Conservation (phyloP, 2,113 vertebrate genomes). For the Butorides virescens region DNA sequence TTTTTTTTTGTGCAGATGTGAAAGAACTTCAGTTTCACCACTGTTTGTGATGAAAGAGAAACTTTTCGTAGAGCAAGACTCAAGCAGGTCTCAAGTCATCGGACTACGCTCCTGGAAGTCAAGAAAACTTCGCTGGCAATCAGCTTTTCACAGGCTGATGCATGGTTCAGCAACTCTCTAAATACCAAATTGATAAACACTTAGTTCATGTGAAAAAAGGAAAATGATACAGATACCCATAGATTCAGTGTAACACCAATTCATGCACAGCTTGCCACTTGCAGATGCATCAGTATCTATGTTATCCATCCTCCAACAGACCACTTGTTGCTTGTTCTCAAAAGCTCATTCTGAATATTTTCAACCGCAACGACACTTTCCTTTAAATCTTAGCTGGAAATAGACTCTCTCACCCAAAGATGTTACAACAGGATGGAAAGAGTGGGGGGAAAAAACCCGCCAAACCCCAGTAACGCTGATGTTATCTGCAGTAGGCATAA, state of each 20-base stretch:
- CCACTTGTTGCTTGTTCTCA: background rate
- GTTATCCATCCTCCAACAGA: background rate
- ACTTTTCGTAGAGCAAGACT: background rate
- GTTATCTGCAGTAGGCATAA: background rate
- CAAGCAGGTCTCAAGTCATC: background rate
- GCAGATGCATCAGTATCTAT: background rate
- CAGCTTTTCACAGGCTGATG: background rate
- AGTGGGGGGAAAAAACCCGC: fast-evolving
- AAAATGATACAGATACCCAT: fast-evolving
- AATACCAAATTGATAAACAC: background rate
- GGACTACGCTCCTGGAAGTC: background rate
- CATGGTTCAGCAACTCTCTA: background rate
- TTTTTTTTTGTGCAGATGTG: background rate
- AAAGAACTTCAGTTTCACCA: background rate
- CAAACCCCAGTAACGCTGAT: fast-evolving
- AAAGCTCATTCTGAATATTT: background rate
- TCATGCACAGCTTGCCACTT: background rate
- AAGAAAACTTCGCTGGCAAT: background rate
- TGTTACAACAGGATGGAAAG: background rate
- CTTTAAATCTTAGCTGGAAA: background rate
- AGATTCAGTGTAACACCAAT: background rate
- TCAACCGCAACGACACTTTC: background rate
- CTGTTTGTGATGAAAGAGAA: background rate
- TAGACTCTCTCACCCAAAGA: background rate
- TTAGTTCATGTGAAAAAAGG: background rate